Conservation (phyloP, 2,888 invertebrate species). For the Bellardia pandia region DNA sequence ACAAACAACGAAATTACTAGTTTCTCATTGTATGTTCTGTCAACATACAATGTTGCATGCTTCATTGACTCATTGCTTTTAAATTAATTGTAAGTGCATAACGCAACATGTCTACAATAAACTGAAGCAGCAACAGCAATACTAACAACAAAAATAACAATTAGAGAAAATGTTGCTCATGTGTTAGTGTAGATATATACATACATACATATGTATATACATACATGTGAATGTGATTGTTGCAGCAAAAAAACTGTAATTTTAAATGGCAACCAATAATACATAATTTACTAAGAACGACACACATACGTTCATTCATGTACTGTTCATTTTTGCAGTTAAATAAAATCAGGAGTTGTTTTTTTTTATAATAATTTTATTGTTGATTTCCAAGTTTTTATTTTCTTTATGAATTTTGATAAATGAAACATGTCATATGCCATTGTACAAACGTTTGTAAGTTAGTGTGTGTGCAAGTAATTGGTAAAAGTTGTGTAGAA, state of each 20-base stretch:
- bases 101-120: conserved; percentile 34
- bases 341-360: conserved; percentile 62
- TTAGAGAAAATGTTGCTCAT: conserved; percentile 41
- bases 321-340: conserved; percentile 52
- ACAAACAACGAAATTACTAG: conserved; percentile 35
- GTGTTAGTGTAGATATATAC: too few species aligned
- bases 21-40: conserved; percentile 60
- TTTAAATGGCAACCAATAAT: conserved; percentile 68
- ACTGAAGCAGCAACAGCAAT: not conserved
- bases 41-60: conserved; percentile 74
- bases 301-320: not conserved
- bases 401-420: conserved; percentile 51
- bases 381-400: conserved; percentile 27
- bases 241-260: conserved; percentile 58
- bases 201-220: not conserved
- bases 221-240: conserved; percentile 11
- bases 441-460: not conserved
- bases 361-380: conserved; percentile 35
- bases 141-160: conserved; percentile 45
- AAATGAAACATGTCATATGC: conserved; percentile 70
- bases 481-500: not conserved
- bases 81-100: conserved; percentile 71
- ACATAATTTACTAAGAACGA: conserved; percentile 43
- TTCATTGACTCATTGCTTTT: conserved; percentile 74
- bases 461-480: not conserved